Base-by-base conservation (phyloP, 2,113 vertebrate species). In the Gadus chalcogrammus region DNA sequence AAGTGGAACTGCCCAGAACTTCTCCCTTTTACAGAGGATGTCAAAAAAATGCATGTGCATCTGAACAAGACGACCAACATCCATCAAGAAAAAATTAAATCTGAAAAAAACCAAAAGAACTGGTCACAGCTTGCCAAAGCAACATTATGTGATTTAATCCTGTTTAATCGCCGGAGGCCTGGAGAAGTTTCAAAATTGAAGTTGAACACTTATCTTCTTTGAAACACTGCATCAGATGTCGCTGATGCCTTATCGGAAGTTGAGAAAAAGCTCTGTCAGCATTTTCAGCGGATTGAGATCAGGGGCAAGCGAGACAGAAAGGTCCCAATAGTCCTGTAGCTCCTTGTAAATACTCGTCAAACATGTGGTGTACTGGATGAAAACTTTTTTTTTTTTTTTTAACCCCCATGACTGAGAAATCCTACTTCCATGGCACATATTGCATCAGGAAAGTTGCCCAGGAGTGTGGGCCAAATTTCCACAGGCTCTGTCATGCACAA, bases 1-100 rank as follows among this genome's bases (percentile, higher is more conserved):
- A 84, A 68, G 61, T 84, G 66, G 68, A 85, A 82, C 28, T 69
- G 60, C 18, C 75, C 82, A 17, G 69, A 79, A 15, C 56, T 81
- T 9, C 63, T 87, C 1, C 77, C 79, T 24, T 81, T 80, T 38
- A 70, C 68, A 16, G 52, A 63, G 58, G 73, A 75, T 64, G 73
- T 75, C 3, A 35, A 69, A 22, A 65, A 35, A 53, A 18, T 76
- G 17, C 70, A 77, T 22, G 58, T 42, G 15, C 67, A 64, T 59
- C 13, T 80, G 5, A 61, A 74, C 15, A 55, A 17, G 22, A 20
- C 73, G 42, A 59, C 55, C 18, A 28, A 60, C n/a, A 5, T 71
- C 11, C 71, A 24, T 42, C 18, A 27, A 24, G 48, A 75, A 9
- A 31, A 66, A 17, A 58, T 71, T 11, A 35, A 24, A 15, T 24